A percentile compares a stretch with the other conserved stretches of the same genome.
Conservation (phyloP, 1,140 invertebrate species). For the Semibalanus balanoides region DNA sequence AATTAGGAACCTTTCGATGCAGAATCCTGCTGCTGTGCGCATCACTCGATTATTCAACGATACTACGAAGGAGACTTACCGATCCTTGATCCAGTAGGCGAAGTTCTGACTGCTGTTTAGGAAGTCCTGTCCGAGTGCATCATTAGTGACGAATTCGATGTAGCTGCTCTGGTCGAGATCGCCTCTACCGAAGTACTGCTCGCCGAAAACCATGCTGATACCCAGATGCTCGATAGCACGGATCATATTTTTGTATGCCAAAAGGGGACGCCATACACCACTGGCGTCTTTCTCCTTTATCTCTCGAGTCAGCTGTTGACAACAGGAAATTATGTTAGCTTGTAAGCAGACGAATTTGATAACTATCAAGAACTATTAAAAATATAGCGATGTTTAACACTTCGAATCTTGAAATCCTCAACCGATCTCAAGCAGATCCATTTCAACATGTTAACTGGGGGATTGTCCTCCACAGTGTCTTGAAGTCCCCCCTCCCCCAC, state of each 20-base stretch:
- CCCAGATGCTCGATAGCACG: constrained; percentile 67
- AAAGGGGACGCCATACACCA: constrained; percentile 18
- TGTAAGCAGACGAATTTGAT: background rate
- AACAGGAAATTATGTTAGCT: too few relatives aligned
- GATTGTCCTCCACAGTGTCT: too few relatives aligned
- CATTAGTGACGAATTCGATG: constrained; percentile 45
- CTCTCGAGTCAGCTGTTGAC: constrained; percentile 11
- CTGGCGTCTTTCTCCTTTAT: constrained; percentile 16
- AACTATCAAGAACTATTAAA: too few relatives aligned
- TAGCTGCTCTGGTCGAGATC: constrained; percentile 42
- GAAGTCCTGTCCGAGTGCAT: constrained; percentile 22
- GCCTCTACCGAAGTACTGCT: constrained; percentile 63
- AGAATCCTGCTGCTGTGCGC: too few relatives aligned
- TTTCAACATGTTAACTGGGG: too few relatives aligned
- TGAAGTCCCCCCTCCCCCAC: too few relatives aligned
- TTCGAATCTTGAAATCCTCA: too few relatives aligned
- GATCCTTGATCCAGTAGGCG: constrained; percentile 15
- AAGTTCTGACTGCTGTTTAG: constrained; percentile 44
- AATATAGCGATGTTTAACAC: too few relatives aligned
- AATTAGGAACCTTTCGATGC: too few relatives aligned
- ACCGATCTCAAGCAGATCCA: too few relatives aligned
- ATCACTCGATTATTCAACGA: too few relatives aligned
- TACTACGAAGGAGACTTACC: constrained; percentile 8
- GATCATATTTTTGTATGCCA: constrained; percentile 68
- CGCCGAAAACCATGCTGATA: constrained; percentile 42